Evolutionary conservation across 2,797 vertebrate genomes (phyloP), one percentile per base, ranked within the genome.

Genomic region (Rhabdomys pumilio): DNA sequence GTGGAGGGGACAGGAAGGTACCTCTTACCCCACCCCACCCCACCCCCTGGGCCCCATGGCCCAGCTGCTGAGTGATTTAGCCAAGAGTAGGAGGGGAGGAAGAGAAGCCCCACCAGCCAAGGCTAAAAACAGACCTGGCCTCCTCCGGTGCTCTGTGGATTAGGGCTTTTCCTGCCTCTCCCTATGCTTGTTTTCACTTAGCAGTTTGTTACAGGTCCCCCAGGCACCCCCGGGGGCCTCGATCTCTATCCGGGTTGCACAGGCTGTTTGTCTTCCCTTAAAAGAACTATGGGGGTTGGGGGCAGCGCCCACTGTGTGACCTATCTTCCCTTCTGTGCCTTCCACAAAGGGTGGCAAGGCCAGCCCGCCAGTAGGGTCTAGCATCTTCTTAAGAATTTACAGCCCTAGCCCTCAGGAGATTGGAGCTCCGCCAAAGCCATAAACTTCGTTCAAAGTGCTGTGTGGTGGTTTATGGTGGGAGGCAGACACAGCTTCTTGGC

Each of bases 381-480:
- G 19, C 57, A 92, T 76, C 87, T 92, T 57, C 69, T 73, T 29
- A 77, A 88, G 89, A 53, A 96, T 96, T 94, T 93, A 92, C 13
- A 84, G 89, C 83, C 69, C 1, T 80, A 95, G 95, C 73, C 65
- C 88, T 96, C 83, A n/a, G 83, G 91, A 75, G 19, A 29, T 2
- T 93, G 97, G 94, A 87, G 38, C 73, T 24, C 3, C 14, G 93
- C 91, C 96, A 96, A 90, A 84, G 90, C 97, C 61, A 59, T 91
- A 92, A 92, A 93, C 90, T 83, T 77, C 50, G 50, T 89, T 96
- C 87, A 47, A 80, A 97, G 93, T 73, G 61, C 89, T 4, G 3
- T 31, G 41, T 57, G 86, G 57, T 82, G 15, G 81, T 90, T 95
- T 85, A 90, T 6, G 61, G 90, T 12, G 72, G 93, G 85, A 79